Conservation (phyloP, 2,797 vertebrate genomes). For the Phylloscopus collybita region DNA sequence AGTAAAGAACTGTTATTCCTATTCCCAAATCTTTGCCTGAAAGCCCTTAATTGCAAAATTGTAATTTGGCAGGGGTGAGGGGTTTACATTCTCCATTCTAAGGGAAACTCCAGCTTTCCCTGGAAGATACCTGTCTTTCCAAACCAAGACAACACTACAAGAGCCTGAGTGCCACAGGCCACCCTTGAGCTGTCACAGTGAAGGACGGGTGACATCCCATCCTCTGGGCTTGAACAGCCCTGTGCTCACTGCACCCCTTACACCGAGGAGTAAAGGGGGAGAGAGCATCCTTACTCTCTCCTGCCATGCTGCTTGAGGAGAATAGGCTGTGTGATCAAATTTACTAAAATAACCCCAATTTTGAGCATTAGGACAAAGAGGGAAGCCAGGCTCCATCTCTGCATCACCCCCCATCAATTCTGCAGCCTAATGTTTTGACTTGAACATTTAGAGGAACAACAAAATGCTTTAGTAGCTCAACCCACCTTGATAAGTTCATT, state of each 20-base stretch:
- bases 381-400: not conserved
- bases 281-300: not conserved
- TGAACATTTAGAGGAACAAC: constrained; percentile 41
- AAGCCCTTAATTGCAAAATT: too few species aligned
- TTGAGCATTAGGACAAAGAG: not conserved
- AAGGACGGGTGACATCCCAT: not conserved
- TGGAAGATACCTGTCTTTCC: too few species aligned
- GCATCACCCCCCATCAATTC: not conserved
- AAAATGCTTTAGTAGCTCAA: constrained; percentile 59
- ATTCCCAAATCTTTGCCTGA: too few species aligned
- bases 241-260: not conserved
- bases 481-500: constrained; percentile 47
- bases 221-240: not conserved
- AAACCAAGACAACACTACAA: not conserved
- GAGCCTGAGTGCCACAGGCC: not conserved
- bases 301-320: not conserved
- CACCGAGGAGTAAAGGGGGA: not conserved
- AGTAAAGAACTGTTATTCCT: too few species aligned
- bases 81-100: too few species aligned
- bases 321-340: not conserved
- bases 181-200: not conserved
- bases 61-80: too few species aligned
- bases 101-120: too few species aligned
- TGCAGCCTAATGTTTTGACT: constrained; percentile 10
- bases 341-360: not conserved